Percentiles rank a stretch among this genome's conserved stretches.
These are phyloP conservation scores for Menidia beryllina DNA, from an alignment of 2,113 vertebrate genomes.

Conservation along the genomic window DNA sequence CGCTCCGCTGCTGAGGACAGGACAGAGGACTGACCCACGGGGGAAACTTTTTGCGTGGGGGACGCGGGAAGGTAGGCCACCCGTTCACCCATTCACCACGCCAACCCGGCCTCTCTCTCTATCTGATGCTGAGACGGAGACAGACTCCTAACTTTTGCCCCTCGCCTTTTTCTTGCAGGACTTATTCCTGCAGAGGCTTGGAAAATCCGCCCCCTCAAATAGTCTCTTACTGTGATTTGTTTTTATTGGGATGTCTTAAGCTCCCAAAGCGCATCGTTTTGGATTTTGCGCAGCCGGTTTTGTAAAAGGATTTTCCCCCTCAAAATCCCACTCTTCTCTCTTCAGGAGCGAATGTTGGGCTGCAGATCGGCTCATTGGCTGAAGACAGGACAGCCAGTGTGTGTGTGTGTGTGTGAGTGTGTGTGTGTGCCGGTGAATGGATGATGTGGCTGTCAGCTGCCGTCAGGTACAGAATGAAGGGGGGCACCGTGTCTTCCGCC, in stretches of 20 bases:
- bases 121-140: conserved; percentile 50
- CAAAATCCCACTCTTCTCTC: not conserved
- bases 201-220: not conserved
- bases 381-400: conserved; percentile 33
- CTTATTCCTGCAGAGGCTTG: conserved; percentile 12
- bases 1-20: conserved; percentile 56
- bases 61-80: conserved; percentile 58
- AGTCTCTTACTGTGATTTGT: not conserved
- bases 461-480: conserved; percentile 51
- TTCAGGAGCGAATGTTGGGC: not conserved
- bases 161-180: conserved; percentile 1
- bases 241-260: not conserved
- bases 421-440: conserved; percentile 18
- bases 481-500: conserved; percentile 27
- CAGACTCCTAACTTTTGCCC: not conserved
- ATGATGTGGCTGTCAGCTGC: conserved; percentile 69
- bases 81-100: too few relatives aligned
- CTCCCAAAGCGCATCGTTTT: not conserved
- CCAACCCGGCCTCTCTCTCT: conserved; percentile 9
- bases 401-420: conserved; percentile 1
- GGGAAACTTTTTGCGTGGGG: conserved; percentile 53
- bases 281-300: not conserved
- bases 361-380: conserved; percentile 14
- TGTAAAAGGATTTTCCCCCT: not conserved
- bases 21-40: conserved; percentile 51